phyloP scores from a whole-genome alignment of 2,888 invertebrate species.

The Candidula unifasciata region DNA sequence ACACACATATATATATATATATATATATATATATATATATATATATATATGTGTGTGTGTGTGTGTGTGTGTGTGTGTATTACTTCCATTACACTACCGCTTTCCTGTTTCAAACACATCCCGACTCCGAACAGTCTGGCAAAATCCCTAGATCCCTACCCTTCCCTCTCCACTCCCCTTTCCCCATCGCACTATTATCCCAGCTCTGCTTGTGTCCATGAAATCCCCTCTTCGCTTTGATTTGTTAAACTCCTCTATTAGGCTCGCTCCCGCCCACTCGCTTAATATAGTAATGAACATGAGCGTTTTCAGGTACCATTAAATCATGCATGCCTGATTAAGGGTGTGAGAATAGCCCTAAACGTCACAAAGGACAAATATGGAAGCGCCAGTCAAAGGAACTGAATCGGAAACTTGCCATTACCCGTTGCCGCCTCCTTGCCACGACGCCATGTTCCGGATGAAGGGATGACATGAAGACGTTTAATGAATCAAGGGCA shows the following conservation, averaged over 20 bases:
- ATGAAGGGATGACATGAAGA: neutral
- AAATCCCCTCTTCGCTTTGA: conserved; percentile 7
- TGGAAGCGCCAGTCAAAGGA: conserved; percentile 20
- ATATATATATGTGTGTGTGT: too few species aligned
- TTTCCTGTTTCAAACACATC: neutral
- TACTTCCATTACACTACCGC: neutral
- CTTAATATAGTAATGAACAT: conserved; percentile 42
- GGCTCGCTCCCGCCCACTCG: neutral
- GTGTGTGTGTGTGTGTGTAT: too few species aligned
- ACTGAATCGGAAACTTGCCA: neutral
- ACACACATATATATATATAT: too few species aligned
- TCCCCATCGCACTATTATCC: too few species aligned
- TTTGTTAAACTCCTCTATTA: neutral
- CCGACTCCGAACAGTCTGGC: conserved; percentile 11
- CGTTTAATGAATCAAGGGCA: neutral
- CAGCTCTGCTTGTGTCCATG: neutral
- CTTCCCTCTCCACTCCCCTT: too few species aligned
- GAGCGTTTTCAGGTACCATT: conserved; percentile 20
- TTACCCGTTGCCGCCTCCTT: conserved; percentile 12
- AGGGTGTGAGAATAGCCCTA: conserved; percentile 27
- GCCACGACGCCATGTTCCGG: conserved; percentile 11
- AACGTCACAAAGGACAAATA: conserved; percentile 34
- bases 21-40: too few species aligned
- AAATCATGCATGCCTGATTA: conserved; percentile 43
- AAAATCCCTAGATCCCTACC: neutral